A percentile compares a stretch with the other conserved stretches of the same genome.
phyloP scores from a whole-genome alignment of 2,888 invertebrate species.

The Heliconius ethilla region DNA sequence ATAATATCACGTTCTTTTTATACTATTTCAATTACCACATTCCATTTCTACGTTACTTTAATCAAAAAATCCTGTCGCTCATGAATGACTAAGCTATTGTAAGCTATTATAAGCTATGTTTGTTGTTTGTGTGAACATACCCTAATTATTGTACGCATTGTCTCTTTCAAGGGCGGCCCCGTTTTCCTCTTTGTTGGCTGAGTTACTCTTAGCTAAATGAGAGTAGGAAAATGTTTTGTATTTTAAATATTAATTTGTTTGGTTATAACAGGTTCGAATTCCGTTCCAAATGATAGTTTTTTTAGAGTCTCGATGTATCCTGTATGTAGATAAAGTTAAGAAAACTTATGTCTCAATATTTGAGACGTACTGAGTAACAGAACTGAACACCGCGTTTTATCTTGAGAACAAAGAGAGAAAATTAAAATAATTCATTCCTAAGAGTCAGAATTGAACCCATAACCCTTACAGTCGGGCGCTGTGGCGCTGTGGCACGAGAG shows the following conservation, averaged over 20 bases:
- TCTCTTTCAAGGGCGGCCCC: constrained; percentile 7
- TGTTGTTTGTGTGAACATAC: constrained; percentile 16
- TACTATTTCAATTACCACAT: not conserved
- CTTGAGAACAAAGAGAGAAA: not conserved
- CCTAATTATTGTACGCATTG: constrained; percentile 4
- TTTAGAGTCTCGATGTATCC: no score
- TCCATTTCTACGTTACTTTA: not conserved
- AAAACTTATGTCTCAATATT: not conserved
- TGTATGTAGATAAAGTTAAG: not conserved
- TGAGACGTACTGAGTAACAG: not conserved
- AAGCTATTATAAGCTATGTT: no score
- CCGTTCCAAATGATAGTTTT: not conserved
- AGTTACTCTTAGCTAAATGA: not conserved
- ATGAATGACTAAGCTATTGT: not conserved
- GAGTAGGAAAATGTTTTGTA: not conserved
- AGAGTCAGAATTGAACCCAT: no score
- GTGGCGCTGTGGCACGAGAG: no score
- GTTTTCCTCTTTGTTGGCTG: not conserved
- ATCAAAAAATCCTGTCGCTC: not conserved
- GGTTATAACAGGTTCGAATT: not conserved
- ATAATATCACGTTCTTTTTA: no score
- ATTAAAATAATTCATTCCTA: not conserved
- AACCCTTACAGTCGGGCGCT: no score
- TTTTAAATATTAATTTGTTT: not conserved
- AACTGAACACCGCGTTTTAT: not conserved